Base-by-base conservation (phyloP, 2,113 vertebrate genomes). In the Melanocharis versteri region DNA sequence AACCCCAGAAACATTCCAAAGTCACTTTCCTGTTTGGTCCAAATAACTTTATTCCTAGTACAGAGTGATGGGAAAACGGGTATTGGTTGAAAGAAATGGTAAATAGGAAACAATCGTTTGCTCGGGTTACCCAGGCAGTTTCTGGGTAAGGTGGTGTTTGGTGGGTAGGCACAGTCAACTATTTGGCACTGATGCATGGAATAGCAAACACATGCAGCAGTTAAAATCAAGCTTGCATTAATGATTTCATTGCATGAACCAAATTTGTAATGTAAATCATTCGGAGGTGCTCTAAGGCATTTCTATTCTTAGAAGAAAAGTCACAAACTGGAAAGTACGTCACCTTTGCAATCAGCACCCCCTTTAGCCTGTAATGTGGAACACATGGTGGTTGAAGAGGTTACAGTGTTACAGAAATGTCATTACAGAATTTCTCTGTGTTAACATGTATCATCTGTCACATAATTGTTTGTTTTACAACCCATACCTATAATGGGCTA, bases 401-500 rank as follows among this genome's bases (percentile, higher is more conserved):
- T 97, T 97, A 95, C 92, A 96, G 91, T 92, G 95, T 93, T 98
- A 96, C 89, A 97, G 96, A 97, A 96, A 97, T 97, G 97, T 97
- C 98, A 97, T 98, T 97, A 97, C 94, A 97, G 89, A 97, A 97
- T 97, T 97, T 97, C 93, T 96, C 95, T 94, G 69, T 97, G 97
- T 98, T 98, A 98, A 96, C 95, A 97, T 96, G 96, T 96, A 98
- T 98, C 97, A 98, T 98, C 98, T 98, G 97, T 98, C 98, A 98
- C 91, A 78, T 97, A 96, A 98, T 96, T 98, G 96, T 98, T 98
- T 98, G 97, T 97, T 98, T 98, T 98, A 97, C 89, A 98, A 97
- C 95, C 97, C 87, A 94, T 96, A 96, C 97, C 95, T 97, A 97
- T 97, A 97, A 98, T 97, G 97, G 97, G 96, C 95, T 98, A 98